Conservation (phyloP, 2,888 invertebrate genomes). For the Coelogynopora nodosa region DNA sequence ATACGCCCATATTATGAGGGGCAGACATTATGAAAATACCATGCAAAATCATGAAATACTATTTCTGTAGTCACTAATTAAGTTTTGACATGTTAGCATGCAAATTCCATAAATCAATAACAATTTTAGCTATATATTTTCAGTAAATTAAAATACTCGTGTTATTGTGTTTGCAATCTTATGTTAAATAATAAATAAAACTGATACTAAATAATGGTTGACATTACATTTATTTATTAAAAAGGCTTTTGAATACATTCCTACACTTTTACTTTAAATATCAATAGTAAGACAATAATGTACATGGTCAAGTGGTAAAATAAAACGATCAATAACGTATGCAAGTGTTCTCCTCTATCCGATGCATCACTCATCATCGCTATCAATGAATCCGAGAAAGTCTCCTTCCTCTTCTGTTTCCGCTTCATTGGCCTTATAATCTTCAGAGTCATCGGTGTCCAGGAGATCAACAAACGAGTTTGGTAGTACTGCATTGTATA, state of each 20-base stretch:
- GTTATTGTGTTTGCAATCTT: not conserved
- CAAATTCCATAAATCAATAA: not conserved
- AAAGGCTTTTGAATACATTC: too few species aligned
- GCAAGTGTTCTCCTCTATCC: not conserved
- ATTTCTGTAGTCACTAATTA: not conserved
- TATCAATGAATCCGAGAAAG: not conserved
- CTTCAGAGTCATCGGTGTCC: not conserved
- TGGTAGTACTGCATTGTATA: not conserved
- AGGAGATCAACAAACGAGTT: not conserved
- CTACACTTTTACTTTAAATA: too few species aligned
- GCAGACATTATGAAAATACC: not conserved
- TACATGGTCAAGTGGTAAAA: too few species aligned
- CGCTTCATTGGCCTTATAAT: not conserved
- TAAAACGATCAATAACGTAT: not conserved
- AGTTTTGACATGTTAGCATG: not conserved
- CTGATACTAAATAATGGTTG: not conserved
- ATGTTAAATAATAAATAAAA: not conserved
- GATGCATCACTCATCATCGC: not conserved
- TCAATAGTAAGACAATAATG: too few species aligned
- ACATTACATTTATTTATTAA: too few species aligned
- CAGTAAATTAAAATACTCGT: not conserved
- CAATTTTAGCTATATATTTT: not conserved
- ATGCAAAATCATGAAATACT: not conserved
- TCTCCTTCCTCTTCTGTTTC: not conserved
- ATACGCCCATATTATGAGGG: not conserved